These are phyloP conservation scores for Taurulus bubalis DNA, from an alignment of 2,113 vertebrate genomes.

Conservation along the genomic window DNA sequence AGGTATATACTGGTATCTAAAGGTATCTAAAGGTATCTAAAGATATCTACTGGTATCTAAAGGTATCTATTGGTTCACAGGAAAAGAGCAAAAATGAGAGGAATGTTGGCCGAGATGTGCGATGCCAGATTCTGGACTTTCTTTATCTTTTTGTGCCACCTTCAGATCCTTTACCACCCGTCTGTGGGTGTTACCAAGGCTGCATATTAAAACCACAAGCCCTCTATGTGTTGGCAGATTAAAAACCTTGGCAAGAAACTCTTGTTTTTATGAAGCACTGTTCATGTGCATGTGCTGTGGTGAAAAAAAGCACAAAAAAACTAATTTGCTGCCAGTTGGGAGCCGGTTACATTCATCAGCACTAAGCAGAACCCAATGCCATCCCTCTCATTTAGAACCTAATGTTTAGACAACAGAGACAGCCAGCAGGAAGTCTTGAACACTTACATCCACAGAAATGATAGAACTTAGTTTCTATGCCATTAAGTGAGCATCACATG, in stretches of 20 bases:
- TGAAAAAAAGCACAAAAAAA: not conserved
- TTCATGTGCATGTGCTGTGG: not conserved
- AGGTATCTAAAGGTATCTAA: too few relatives aligned
- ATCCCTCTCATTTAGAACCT: not conserved
- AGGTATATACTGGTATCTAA: too few relatives aligned
- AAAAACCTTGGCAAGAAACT: constrained; percentile 9
- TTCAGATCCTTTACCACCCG: not conserved
- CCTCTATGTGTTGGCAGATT: not conserved
- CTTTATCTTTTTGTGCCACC: not conserved
- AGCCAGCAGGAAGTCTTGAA: not conserved
- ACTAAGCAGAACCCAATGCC: not conserved
- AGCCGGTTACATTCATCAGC: constrained; percentile 9
- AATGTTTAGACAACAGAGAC: constrained; percentile 6
- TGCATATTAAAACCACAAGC: constrained; percentile 2
- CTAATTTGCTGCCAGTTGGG: not conserved
- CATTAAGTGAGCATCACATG: constrained; percentile 10
- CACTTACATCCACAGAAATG: not conserved
- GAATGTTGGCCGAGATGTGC: too few relatives aligned
- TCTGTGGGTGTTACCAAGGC: not conserved
- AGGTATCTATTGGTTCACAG: not conserved
- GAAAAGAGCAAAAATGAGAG: not conserved
- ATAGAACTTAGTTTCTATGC: not conserved
- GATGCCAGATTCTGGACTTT: not conserved
- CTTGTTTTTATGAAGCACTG: not conserved
- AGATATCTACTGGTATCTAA: too few relatives aligned